Evolutionary conservation across 2,113 vertebrate species (phyloP), one percentile per base, ranked within the genome.

Genomic region (Sitta europaea): DNA sequence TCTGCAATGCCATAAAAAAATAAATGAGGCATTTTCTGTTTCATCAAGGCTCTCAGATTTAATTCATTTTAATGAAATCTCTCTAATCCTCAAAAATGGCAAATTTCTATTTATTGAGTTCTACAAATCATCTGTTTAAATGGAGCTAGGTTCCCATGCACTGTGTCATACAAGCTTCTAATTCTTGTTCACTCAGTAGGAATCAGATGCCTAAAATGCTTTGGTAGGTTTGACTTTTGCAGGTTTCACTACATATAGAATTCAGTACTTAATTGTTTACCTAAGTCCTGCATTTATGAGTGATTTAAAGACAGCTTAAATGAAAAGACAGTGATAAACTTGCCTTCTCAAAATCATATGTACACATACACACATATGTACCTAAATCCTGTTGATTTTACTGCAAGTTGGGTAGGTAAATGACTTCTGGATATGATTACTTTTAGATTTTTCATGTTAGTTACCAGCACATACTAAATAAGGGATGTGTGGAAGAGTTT

Each of bases 61-160:
- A 86, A 88, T 95, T 96, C 51, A 93, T 96, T 96, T 78, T 89
- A 89, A 88, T 88, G 55, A 92, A 89, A 87, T 92, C 45, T 87
- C 67, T 51, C 86, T 86, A 86, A 74, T 47, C 61, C 87, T 92
- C 55, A 82, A 88, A 94, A 93, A 88, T 95, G 80, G 81, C 59
- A 95, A 79, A 91, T 78, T 86, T 93, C 77, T 88, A 61, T 91
- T 95, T 87, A 83, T 71, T 91, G 80, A 70, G 58, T 95, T 87
- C 53, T 92, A 80, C 85, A 94, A 93, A 87, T 15, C 11, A 42
- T 78, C 28, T 86, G n/a, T 76, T 58, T 84, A 94, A 84, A 88
- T 68, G 50, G 78, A 61, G 43, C 91, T 95, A 61, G 35, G 19
- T 59, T 82, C 24, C 83, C 33, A 28, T 38, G 17, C 5, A 2